Evolutionary conservation across 2,888 invertebrate genomes (phyloP).

Genomic region (Leptothorax acervorum): DNA sequence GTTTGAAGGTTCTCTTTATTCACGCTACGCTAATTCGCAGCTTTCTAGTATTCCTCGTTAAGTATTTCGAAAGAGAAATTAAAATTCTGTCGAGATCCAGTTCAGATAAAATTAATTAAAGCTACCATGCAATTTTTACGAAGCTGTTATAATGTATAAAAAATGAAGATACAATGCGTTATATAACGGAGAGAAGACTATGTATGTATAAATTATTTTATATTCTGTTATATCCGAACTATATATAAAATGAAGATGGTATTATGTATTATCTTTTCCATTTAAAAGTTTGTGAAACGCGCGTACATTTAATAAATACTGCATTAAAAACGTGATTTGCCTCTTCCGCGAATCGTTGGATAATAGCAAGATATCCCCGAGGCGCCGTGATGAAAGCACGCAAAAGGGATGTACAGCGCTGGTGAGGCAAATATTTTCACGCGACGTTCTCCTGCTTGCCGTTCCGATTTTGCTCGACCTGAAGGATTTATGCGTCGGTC

Average conservation of each 20-base stretch:
- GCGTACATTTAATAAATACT: slow-evolving; percentile 8
- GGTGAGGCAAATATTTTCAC: slow-evolving; percentile 54
- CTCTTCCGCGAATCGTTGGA: background rate
- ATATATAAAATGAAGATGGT: background rate
- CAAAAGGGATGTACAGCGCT: slow-evolving; percentile 24
- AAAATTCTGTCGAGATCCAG: background rate
- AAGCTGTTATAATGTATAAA: slow-evolving; percentile 14
- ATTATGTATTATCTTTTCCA: background rate
- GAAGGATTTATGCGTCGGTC: slow-evolving; percentile 66
- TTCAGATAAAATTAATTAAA: slow-evolving; percentile 10
- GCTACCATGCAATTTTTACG: slow-evolving; percentile 7
- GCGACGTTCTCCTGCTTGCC: slow-evolving; percentile 55
- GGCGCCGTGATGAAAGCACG: background rate
- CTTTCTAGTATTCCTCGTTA: slow-evolving; percentile 7
- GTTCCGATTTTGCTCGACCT: slow-evolving; percentile 48
- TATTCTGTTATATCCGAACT: background rate
- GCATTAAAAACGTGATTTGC: slow-evolving; percentile 6
- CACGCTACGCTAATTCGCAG: background rate
- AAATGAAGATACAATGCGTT: background rate
- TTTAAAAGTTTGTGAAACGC: background rate
- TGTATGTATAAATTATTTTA: background rate
- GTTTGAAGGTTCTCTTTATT: background rate
- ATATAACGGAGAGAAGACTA: background rate
- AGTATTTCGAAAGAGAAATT: background rate
- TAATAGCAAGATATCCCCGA: slow-evolving; percentile 6